Evolutionary conservation across 2,888 invertebrate species (phyloP), one percentile per base, ranked within the genome.

Genomic region (Agriopis aurantiaria): DNA sequence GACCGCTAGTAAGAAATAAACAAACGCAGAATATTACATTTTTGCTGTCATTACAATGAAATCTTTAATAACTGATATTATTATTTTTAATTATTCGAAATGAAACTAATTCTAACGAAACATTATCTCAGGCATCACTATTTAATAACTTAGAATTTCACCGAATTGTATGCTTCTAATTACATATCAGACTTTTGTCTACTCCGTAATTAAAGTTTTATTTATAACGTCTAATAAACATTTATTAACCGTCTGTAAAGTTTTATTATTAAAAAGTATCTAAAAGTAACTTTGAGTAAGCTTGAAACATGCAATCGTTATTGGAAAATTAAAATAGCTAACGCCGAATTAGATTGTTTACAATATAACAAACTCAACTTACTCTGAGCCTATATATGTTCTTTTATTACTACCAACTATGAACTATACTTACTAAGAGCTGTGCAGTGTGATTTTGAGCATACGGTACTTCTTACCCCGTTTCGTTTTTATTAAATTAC

Each of bases 171-270:
- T 55, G 12, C 3, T 8, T 8, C 40, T 57, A 57, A 43, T 57
- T 57, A 57, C 12, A 33, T 33, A 46, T 5, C 4, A 17, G 33
- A 17, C n/a, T 48, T 60, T 9, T n/a, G 8, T 49, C 40, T n/a
- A 40, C 0, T 40, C 14, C n/a, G 48, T 41, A 41, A 60, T 60
- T 60, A 60, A 60, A 60, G 40, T 14, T 59, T 45, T 45, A 57
- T 23, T 12, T 8, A 33, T 23, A 58, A 33, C n/a, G 45, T 49
- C 33, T 33, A 41, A 49, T 41, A 49, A 60, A 11, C 33, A 33
- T 33, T 5, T 33, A 33, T 1, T 33, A 49, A 49, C 49, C 3
- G 49, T 60, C 49, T 40, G 49, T 40, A n/a, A 49, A 60, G 40
- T 60, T 49, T 60, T 11, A 8, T 51, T 49, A 51, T 40, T 60